Base-by-base conservation (phyloP, 2,888 invertebrate species). In the Acholoe squamosa region DNA sequence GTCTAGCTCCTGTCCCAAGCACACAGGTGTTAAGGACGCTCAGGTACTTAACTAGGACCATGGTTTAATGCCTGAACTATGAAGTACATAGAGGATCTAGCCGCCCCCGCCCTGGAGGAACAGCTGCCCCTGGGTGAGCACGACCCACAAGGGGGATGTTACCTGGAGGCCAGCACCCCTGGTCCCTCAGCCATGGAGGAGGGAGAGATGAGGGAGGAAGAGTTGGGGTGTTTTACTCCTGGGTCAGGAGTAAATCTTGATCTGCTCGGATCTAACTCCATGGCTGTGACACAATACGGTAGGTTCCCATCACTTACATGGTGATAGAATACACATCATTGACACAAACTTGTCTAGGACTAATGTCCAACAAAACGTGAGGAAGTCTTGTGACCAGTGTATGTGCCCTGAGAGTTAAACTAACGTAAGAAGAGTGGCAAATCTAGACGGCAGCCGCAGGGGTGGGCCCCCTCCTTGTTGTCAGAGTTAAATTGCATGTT, bases 61-160 rank as follows among this genome's bases (percentile, higher is more conserved):
- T 61, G 61, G 54, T 14, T 61, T 61, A 61, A n/a, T 14, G 19
- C 61, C 33, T 10, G 80, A 16, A 80, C 19, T 43, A 80, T 80
- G 80, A 34, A 33, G 34, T 80, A 34, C 80, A 7, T 80, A 19
- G 80, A 80, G 80, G 80, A 80, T 16, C 19, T 80, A 7, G n/a
- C 22, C 80, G 80, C 7, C 16, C 80, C 80, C 22, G 5, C 16
- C 34, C 80, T 43, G 80, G 34, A 80, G 80, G 80, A 80, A 43
- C 80, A 34, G 80, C 22, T 7, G 5, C 76, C 28, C 25, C 76
- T 25, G 10, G 76, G 43, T 43, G 61, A 61, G 61, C 22, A 61
- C 1, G 61, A n/a, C 61, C 61, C 22, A 5, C 61, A 61, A 14
- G n/a, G n/a, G n/a, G 61, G 71, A 28, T 61, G 28, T 25, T 28